Evolutionary conservation across 2,888 invertebrate genomes (phyloP), one percentile per base, ranked within the genome.

Genomic region (Drosophila hawaiiensis): DNA sequence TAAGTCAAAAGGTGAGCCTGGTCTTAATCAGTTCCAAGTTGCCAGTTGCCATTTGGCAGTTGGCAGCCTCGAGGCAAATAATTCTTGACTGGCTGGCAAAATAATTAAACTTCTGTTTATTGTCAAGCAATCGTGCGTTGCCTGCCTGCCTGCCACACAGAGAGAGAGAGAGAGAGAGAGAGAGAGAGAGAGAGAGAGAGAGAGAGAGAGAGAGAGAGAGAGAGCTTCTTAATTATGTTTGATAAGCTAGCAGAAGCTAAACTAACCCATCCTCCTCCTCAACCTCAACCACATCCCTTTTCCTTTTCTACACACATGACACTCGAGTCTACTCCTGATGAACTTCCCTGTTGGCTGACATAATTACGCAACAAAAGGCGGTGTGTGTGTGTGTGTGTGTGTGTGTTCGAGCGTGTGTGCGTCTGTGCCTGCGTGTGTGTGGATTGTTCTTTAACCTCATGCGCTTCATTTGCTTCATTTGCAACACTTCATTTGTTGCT

Each of bases 41-140:
- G 19, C 31, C 43, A 29, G 43, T 22, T 47, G 43, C 31, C 58
- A 29, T 4, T 33, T 49, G 54, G 19, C 39, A 41, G 47, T 22
- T 47, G 47, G 47, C 47, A 47, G 47, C 50, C 58, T 43, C 31
- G 58, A 53, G 76, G 56, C 71, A 37, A 39, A 16, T 22, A 19
- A 43, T 28, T 33, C 76, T 53, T 47, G 47, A 50, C 67, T 76
- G 71, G 59, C 52, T 58, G 31, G 82, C 77, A 74, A 82, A 87
- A 90, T 90, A 88, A 91, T 88, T 89, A 87, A 88, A 89, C 89
- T 89, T 91, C 86, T 89, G 88, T 83, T 87, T 89, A 91, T 83
- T 87, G 84, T 89, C 88, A 76, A 73, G 73, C 58, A 55, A 52
- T 66, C 73, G 64, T 77, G 77, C 75, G 71, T 59, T 37, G 41